Evolutionary conservation across 2,113 vertebrate species (phyloP), one percentile per base, ranked within the genome.

Genomic region (Mus musculus): DNA sequence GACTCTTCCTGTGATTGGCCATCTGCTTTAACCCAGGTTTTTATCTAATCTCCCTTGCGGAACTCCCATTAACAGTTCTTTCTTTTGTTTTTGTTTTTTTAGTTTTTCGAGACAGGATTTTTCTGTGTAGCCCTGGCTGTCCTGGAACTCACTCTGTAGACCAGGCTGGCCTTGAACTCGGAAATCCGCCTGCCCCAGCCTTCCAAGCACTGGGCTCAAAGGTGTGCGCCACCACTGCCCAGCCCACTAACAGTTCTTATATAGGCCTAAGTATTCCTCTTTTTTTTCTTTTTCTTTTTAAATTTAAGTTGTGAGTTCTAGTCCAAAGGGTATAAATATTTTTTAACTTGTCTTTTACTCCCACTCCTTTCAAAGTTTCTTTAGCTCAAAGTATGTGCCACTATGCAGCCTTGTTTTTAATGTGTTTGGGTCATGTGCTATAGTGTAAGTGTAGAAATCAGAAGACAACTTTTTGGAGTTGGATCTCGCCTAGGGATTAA

Each of bases 1-100:
- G 19, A 49, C 19, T 0, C 0, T 36, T 54, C 6, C 7, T 0
- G 30, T 72, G 24, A 19, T 14, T 59, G 0, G 30, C 28, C 33
- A 5, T 33, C 49, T 56, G 13, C 28, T 61, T 33, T 52, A 46
- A 46, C 19, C 28, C 20, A 10, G 72, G 36, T 22, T 82, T n/a
- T 69, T n/a, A 24, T 61, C 56, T 46, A 3, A 14, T 28, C 30
- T 16, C 7, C 69, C 26, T 1, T 88, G 63, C 1, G 1, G 3
- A 59, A 59, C 16, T 59, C 7, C 33, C 4, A 42, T 3, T 6
- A 1, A 0, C 39, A 54, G 26, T 14, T 39, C 36, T 81, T 71
- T 42, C 42, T 54, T 54, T 54, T 54, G 6, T 54, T 54, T 54
- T 54, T 52, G 52, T 54, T 54, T 54, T 54, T 54, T 12, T 54